Percentiles rank a stretch among this genome's conserved stretches.
phyloP scores from a whole-genome alignment of 2,888 invertebrate genomes.

The Diloba caeruleocephala region DNA sequence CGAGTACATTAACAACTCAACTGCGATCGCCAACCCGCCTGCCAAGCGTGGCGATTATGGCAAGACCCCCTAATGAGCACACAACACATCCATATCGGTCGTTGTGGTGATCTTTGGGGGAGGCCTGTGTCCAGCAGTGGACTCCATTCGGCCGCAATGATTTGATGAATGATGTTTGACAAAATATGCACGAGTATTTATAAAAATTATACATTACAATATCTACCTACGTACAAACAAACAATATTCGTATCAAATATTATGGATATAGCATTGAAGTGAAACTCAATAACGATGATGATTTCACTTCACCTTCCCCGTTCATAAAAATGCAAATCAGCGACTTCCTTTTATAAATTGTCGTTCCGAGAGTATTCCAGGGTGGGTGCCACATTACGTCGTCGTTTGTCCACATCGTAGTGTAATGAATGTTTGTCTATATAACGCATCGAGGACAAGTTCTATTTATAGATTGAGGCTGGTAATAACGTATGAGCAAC shows the following conservation, averaged over 20 bases:
- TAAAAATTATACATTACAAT: background rate
- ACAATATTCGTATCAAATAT: conserved; percentile 21
- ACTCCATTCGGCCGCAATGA: too few species aligned
- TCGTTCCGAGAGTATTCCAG: conserved; percentile 76
- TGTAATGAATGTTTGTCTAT: conserved; percentile 61
- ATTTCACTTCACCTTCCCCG: conserved; percentile 80
- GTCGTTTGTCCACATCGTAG: conserved; percentile 64
- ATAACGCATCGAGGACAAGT: conserved; percentile 59
- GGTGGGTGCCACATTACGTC: conserved; percentile 76
- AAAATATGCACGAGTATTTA: background rate
- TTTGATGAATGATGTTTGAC: too few species aligned
- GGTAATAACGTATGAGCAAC: conserved; percentile 37
- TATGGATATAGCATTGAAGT: conserved; percentile 36
- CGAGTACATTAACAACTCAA: too few species aligned
- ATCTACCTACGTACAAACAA: conserved; percentile 4
- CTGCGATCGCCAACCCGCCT: too few species aligned
- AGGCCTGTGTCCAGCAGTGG: too few species aligned
- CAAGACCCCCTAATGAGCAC: too few species aligned
- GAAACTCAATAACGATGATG: conserved; percentile 59
- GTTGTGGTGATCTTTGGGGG: too few species aligned
- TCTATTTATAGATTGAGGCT: conserved; percentile 63
- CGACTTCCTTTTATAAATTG: conserved; percentile 84
- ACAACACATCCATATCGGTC: too few species aligned
- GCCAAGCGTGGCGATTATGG: too few species aligned
- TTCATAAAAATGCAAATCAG: conserved; percentile 87